phyloP scores from a whole-genome alignment of 2,113 vertebrate genomes.

The Balaenoptera acutorostrata region DNA sequence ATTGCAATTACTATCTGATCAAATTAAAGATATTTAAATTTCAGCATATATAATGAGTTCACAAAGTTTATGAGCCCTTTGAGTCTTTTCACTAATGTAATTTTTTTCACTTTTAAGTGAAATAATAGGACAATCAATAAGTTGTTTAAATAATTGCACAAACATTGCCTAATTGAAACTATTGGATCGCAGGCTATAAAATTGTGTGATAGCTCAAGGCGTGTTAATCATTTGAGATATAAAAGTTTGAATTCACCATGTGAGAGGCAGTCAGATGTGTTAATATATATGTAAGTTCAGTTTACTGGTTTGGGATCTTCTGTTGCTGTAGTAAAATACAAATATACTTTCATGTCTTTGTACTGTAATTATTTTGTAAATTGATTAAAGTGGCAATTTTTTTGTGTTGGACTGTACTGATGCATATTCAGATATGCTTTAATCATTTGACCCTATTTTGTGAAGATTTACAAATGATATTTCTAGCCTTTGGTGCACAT shows the following conservation, averaged over 20 bases:
- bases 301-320: not conserved
- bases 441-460: not conserved
- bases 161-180: not conserved
- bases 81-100: not conserved
- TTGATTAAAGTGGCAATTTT: not conserved
- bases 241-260: not conserved
- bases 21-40: not conserved
- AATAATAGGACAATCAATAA: not conserved
- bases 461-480: not conserved
- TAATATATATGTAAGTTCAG: not conserved
- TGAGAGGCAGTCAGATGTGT: not conserved
- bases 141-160: not conserved
- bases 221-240: not conserved
- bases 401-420: not conserved
- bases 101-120: slow-evolving; percentile 4
- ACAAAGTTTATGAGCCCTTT: not conserved
- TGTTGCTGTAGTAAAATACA: not conserved
- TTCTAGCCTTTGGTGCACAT: not conserved
- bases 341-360: not conserved
- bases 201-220: not conserved
- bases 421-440: not conserved
- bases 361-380: not conserved
- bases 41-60: not conserved
- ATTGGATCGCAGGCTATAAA: not conserved
- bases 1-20: not conserved